Base-by-base conservation (phyloP, 1,140 invertebrate species). In the Harlomillsia oculata region DNA sequence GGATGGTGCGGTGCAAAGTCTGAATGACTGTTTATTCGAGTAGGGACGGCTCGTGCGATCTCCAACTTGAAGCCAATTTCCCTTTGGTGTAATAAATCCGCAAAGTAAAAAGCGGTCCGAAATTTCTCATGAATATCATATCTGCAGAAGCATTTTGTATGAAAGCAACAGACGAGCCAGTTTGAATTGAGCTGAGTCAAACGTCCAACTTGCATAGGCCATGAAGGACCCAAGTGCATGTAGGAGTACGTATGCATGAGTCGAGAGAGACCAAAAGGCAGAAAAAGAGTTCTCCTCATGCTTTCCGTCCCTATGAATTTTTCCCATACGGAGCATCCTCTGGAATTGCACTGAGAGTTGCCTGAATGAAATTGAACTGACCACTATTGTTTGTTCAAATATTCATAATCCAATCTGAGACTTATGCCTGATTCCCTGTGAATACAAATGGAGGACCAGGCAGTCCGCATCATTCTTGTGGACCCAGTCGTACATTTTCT, bases 341-440 rank as follows among this genome's bases (percentile, higher is more conserved):
- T 30, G 28, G 9, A 32, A 30, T 30, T 29, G 21, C 21, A 36
- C 25, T 25, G 34, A 26, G 14, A 21, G 44, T 18, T 50, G 46
- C 40, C 44, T 45, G 49, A 40, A 53, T 48, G 50, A 50, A 60
- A 49, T 51, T 52, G 58, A 60, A 63, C 61, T 59, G 56, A 56
- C 56, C 56, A 59, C 56, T 60, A 60, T 60, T 60, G 58, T 64
- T 56, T 60, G 53, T 60, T 64, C 53, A 64, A 64, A 64, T 64
- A 64, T 64, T 64, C 62, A 64, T 64, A 64, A 64, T 60, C 62
- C 62, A 64, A 64, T 64, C 54, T 59, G 51, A 62, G 55, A 54
- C 34, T 58, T 54, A 50, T 58, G 46, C 44, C 53, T 56, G 43
- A 55, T 51, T 44, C 58, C 54, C 46, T 51, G 41, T 60, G 59